phyloP scores from a whole-genome alignment of 2,888 invertebrate species.

The Palloptera scutellata region DNA sequence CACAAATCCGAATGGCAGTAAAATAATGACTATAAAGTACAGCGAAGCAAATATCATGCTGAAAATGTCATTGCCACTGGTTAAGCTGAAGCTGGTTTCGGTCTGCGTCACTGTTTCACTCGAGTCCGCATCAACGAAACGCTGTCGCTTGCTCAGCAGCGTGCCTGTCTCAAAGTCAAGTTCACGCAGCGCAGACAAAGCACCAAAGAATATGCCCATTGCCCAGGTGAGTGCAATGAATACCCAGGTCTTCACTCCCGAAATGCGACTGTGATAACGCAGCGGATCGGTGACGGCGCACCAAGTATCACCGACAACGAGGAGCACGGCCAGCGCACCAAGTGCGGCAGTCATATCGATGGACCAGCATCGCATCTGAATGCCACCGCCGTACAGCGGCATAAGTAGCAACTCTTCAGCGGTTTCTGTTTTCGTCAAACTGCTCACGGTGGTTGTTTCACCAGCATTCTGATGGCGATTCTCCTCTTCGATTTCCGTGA shows the following conservation, averaged over 20 bases:
- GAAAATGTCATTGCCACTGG: constrained; percentile 37
- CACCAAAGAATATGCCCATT: constrained; percentile 61
- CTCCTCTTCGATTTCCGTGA: constrained; percentile 56
- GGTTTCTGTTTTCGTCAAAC: constrained; percentile 31
- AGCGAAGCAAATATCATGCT: constrained; percentile 58
- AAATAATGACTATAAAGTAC: constrained; percentile 62
- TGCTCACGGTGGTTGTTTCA: constrained; percentile 5
- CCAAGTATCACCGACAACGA: constrained; percentile 68
- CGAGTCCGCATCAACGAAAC: constrained; percentile 38
- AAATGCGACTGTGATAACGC: constrained; percentile 68
- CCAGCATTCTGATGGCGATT: constrained; percentile 30
- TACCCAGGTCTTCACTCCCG: constrained; percentile 62
- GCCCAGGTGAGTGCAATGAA: constrained; percentile 64
- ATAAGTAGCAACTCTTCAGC: constrained; percentile 35
- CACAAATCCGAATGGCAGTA: constrained; percentile 63
- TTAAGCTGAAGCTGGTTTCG: constrained; percentile 46
- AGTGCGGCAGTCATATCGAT: constrained; percentile 62
- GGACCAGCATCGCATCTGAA: constrained; percentile 58
- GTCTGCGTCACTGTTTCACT: constrained; percentile 4
- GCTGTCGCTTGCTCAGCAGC: constrained; percentile 51
- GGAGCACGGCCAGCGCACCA: constrained; percentile 61
- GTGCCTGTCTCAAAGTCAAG: constrained; percentile 58
- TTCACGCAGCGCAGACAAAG: constrained; percentile 61
- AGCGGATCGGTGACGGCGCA: constrained; percentile 70
- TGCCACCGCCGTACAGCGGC: constrained; percentile 11